phyloP scores from a whole-genome alignment of 1,140 invertebrate genomes.

The Oryzaephilus surinamensis region DNA sequence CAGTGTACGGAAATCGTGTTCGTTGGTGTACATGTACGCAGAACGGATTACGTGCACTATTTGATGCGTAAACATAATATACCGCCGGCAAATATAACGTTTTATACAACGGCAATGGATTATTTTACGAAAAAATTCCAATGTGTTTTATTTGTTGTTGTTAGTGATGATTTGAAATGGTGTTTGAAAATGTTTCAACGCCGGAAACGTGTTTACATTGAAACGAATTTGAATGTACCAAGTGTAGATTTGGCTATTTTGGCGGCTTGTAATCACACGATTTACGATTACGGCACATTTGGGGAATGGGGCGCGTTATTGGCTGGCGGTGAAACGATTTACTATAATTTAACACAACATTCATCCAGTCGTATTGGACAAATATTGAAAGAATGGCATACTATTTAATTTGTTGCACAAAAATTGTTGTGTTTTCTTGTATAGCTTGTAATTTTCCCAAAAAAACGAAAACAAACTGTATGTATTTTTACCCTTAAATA shows the following conservation, averaged over 20 bases:
- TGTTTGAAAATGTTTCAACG: slow-evolving; percentile 42
- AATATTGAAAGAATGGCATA: slow-evolving; percentile 45
- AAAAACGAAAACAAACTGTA: no score
- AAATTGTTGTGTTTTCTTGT: no score
- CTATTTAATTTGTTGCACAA: slow-evolving; percentile 11
- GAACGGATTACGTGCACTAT: slow-evolving; percentile 50
- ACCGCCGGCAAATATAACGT: slow-evolving; percentile 41
- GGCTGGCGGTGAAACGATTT: slow-evolving; percentile 48
- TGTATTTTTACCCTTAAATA: no score
- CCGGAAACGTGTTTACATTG: slow-evolving; percentile 41
- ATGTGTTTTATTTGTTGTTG: slow-evolving; percentile 45
- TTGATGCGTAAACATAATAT: slow-evolving; percentile 39
- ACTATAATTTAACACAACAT: slow-evolving; percentile 46
- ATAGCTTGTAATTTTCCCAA: no score
- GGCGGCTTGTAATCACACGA: slow-evolving; percentile 53
- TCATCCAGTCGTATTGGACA: slow-evolving; percentile 44
- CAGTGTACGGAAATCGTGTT: no score
- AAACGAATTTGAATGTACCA: slow-evolving; percentile 36
- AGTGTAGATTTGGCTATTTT: slow-evolving; percentile 54
- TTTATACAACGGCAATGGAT: slow-evolving; percentile 46
- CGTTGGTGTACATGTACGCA: slow-evolving; percentile 48
- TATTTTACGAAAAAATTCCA: slow-evolving; percentile 43
- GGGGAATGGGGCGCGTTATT: slow-evolving; percentile 58
- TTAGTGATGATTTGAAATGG: slow-evolving; percentile 53
- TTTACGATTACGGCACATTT: slow-evolving; percentile 60